Percentiles rank a stretch among this genome's conserved stretches.
These are phyloP conservation scores for Diploscapter pachys DNA, from an alignment of 1,140 invertebrate genomes.

Conservation along the genomic window DNA sequence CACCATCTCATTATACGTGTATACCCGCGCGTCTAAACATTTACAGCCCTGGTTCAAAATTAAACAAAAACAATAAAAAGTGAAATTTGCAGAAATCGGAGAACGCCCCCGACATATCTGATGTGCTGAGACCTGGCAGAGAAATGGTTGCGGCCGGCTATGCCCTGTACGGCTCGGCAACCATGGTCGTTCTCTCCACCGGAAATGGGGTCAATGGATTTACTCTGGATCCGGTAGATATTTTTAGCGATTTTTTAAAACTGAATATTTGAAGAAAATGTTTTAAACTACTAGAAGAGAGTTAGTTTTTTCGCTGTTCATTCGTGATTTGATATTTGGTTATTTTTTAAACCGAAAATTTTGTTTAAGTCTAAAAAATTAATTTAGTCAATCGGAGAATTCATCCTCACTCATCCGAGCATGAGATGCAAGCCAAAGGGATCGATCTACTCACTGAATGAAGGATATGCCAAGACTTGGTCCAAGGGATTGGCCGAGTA, in stretches of 20 bases:
- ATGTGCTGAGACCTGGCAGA: constrained; percentile 79
- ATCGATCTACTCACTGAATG: constrained; percentile 93
- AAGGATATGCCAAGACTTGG: constrained; percentile 73
- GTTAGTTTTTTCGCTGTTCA: background rate
- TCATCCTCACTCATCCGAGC: constrained; percentile 88
- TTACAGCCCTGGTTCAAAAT: too few relatives aligned
- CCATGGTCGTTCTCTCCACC: constrained; percentile 83
- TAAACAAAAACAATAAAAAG: too few relatives aligned
- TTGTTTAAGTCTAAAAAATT: background rate
- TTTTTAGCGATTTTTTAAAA: constrained; percentile 7
- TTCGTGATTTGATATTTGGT: constrained; percentile 6
- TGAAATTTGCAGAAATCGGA: constrained; percentile 29
- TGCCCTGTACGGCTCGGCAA: constrained; percentile 93
- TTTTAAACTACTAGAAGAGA: background rate
- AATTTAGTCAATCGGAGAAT: constrained; percentile 84
- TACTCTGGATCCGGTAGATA: constrained; percentile 82
- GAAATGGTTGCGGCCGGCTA: constrained; percentile 92
- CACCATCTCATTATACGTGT: background rate
- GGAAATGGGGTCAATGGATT: constrained; percentile 91
- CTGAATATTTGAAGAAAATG: background rate
- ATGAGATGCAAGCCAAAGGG: constrained; percentile 78
- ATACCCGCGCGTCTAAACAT: too few relatives aligned
- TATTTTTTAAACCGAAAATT: constrained; percentile 3
- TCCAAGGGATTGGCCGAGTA: constrained; percentile 75
- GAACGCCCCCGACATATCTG: constrained; percentile 66